A percentile compares a stretch with the other conserved stretches of the same genome.
phyloP scores from a whole-genome alignment of 2,113 vertebrate genomes.

The Setophaga petechia region DNA sequence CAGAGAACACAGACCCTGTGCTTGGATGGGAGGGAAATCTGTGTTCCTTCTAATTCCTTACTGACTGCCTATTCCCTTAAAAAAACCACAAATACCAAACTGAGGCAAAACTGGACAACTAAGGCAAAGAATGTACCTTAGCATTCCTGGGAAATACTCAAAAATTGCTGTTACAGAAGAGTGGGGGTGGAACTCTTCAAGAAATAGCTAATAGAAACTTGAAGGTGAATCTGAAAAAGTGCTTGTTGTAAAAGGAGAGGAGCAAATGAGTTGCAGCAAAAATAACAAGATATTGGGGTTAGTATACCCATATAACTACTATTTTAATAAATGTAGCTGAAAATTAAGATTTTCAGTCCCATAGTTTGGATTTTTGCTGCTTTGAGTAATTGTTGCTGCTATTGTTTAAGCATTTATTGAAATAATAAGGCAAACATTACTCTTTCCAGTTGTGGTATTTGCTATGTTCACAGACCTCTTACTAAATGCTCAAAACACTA shows the following conservation, averaged over 20 bases:
- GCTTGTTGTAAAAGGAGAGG: constrained; percentile 34
- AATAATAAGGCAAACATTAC: neutral
- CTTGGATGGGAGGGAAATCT: neutral
- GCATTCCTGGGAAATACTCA: neutral
- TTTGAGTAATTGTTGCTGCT: neutral
- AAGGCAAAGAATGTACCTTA: neutral
- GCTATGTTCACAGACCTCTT: neutral
- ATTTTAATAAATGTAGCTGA: neutral
- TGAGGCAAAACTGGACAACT: neutral
- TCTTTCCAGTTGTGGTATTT: neutral
- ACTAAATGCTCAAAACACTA: neutral
- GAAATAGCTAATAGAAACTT: neutral
- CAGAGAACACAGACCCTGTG: neutral
- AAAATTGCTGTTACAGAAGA: neutral
- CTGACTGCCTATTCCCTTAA: neutral
- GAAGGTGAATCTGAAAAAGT: neutral
- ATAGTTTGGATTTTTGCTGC: neutral
- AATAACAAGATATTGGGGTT: constrained; percentile 1
- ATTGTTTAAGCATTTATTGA: neutral
- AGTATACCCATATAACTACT: neutral
- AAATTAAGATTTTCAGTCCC: neutral
- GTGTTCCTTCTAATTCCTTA: neutral
- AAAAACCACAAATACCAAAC: neutral
- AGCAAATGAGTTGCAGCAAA: constrained; percentile 41
- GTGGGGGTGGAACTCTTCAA: neutral